A percentile compares a stretch with the other conserved stretches of the same genome.
These are phyloP conservation scores for human DNA, from an alignment of 2,113 vertebrate genomes.

Conservation along the genomic window GRCh38 chr19:29924501-29925000, in stretches of 20 bases:
- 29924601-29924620: background rate
- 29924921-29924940: too few species aligned
- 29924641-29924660: background rate
- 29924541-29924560: background rate
- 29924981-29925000: too few species aligned
- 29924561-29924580: background rate
- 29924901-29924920: too few species aligned
- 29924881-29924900: too few species aligned
- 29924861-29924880: too few species aligned
- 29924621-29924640: background rate
- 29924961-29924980: too few species aligned
- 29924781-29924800: background rate
- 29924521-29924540: background rate
- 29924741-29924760: background rate
- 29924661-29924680: background rate
- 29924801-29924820: background rate
- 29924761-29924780: background rate
- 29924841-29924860: too few species aligned
- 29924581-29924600: background rate
- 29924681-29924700: background rate
- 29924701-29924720: background rate
- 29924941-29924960: too few species aligned
- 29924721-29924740: accelerated
- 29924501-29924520: background rate
- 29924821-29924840: too few species aligned